Conservation (phyloP, 1,140 invertebrate genomes). For the Drosophila pallidifrons region DNA sequence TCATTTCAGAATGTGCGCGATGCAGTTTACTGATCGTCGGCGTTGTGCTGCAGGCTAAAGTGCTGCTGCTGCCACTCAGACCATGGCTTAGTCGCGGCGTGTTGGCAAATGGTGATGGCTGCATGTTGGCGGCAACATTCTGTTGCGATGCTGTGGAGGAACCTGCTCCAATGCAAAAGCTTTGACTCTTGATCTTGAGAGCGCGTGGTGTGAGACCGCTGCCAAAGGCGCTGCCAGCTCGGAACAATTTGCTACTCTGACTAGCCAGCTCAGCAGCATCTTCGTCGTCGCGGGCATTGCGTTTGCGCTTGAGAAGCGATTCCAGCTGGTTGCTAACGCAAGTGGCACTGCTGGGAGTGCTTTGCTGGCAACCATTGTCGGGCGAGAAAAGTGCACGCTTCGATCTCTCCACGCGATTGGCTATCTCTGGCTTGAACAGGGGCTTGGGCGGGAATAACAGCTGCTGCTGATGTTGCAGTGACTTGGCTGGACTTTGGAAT, state of each 20-base stretch:
- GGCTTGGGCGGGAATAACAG: constrained; percentile 65
- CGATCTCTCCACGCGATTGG: constrained; percentile 84
- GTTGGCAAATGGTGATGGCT: constrained; percentile 7
- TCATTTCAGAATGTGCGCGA: constrained; percentile 73
- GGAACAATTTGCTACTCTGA: constrained; percentile 76
- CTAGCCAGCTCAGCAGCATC: constrained; percentile 68
- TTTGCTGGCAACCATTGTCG: constrained; percentile 57
- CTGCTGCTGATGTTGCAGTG: constrained; percentile 61
- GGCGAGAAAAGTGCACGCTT: constrained; percentile 86
- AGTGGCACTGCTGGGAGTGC: constrained; percentile 18
- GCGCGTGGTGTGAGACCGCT: constrained; percentile 74
- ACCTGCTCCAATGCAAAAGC: constrained; percentile 84
- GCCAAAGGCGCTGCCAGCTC: constrained; percentile 46
- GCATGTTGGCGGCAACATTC: constrained; percentile 1
- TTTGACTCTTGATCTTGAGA: constrained; percentile 82
- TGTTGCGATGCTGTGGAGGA: constrained; percentile 62
- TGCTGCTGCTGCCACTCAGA: constrained; percentile 58
- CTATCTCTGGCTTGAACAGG: constrained; percentile 77
- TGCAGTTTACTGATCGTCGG: constrained; percentile 57
- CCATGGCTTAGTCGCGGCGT: constrained; percentile 41
- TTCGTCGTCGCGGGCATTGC: constrained; percentile 65
- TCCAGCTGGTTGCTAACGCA: constrained; percentile 66
- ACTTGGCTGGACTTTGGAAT: constrained; percentile 87
- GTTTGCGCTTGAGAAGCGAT: constrained; percentile 73
- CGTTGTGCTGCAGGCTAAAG: constrained; percentile 32